A percentile compares a stretch with the other conserved stretches of the same genome.
Conservation (phyloP, 2,113 vertebrate species). For the Rhodinocichla rosea region DNA sequence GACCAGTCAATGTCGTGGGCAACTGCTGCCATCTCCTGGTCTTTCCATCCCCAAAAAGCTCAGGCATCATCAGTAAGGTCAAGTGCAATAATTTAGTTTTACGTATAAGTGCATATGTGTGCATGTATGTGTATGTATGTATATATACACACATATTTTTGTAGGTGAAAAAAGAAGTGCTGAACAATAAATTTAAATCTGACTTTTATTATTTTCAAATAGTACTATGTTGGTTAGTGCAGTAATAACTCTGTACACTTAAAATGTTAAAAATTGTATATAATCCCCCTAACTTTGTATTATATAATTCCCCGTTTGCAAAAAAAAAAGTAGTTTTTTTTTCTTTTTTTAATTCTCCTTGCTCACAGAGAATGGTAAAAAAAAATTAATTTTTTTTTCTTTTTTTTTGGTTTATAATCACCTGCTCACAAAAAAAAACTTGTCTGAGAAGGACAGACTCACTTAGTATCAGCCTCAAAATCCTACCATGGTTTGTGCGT, state of each 20-base stretch:
- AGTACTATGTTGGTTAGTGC: too few relatives aligned
- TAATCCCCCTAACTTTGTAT: not conserved
- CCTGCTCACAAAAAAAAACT: not conserved
- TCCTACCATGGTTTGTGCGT: not conserved
- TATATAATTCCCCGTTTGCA: too few relatives aligned
- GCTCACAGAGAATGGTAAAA: not conserved
- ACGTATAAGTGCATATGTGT: accelerated
- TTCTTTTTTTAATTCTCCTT: too few relatives aligned
- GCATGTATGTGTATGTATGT: too few relatives aligned
- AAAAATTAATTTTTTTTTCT: not conserved
- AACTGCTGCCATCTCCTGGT: conserved; percentile 51
- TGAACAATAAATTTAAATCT: not conserved
- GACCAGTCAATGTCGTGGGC: not conserved
- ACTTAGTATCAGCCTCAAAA: not conserved
- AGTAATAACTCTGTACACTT: not conserved
- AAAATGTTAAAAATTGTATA: not conserved
- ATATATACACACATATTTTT: not conserved
- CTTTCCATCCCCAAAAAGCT: not conserved
- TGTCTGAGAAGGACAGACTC: not conserved
- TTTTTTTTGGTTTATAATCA: not conserved
- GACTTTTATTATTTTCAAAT: not conserved
- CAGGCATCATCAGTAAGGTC: not conserved
- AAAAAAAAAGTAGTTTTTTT: too few relatives aligned
- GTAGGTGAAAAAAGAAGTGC: not conserved
- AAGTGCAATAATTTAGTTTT: not conserved